Conservation (phyloP, 2,888 invertebrate species). For the Tanaodytes sp. region DNA sequence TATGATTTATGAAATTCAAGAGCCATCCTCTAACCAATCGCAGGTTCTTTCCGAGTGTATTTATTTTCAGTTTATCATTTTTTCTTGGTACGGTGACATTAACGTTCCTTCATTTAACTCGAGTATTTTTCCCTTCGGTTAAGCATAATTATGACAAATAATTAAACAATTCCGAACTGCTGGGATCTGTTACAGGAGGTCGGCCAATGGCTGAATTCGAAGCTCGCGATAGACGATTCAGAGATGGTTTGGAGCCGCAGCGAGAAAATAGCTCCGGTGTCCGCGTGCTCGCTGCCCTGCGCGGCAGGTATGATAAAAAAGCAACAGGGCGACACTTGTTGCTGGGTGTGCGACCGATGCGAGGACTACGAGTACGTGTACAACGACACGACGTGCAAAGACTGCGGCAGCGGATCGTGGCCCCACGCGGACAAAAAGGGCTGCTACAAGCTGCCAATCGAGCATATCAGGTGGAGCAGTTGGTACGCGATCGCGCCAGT, state of each 20-base stretch:
- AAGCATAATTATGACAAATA: too few species aligned
- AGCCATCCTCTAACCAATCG: too few species aligned
- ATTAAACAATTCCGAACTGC: too few species aligned
- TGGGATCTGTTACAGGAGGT: constrained; percentile 76
- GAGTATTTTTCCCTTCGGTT: too few species aligned
- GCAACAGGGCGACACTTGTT: constrained; percentile 81
- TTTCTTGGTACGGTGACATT: too few species aligned
- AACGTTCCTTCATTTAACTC: too few species aligned
- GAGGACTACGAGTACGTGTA: constrained; percentile 79
- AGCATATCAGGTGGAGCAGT: constrained; percentile 80
- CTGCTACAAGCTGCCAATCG: constrained; percentile 78
- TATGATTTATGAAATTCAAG: too few species aligned
- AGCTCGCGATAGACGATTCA: constrained; percentile 73
- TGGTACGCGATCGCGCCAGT: constrained; percentile 79
- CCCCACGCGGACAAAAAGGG: constrained; percentile 77
- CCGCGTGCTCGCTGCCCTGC: constrained; percentile 82
- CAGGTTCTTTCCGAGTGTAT: too few species aligned
- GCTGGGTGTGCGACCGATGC: constrained; percentile 85
- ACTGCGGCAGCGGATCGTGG: constrained; percentile 79
- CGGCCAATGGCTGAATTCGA: constrained; percentile 78
- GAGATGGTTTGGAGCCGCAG: constrained; percentile 76
- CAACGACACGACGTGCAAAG: constrained; percentile 79
- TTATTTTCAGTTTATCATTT: too few species aligned
- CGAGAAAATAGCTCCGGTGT: constrained; percentile 76
- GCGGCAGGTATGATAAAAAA: constrained; percentile 80